Percentiles rank a stretch among this genome's conserved stretches.
These are phyloP conservation scores for Callinectes sapidus DNA, from an alignment of 2,888 invertebrate genomes.

Conservation along the genomic window DNA sequence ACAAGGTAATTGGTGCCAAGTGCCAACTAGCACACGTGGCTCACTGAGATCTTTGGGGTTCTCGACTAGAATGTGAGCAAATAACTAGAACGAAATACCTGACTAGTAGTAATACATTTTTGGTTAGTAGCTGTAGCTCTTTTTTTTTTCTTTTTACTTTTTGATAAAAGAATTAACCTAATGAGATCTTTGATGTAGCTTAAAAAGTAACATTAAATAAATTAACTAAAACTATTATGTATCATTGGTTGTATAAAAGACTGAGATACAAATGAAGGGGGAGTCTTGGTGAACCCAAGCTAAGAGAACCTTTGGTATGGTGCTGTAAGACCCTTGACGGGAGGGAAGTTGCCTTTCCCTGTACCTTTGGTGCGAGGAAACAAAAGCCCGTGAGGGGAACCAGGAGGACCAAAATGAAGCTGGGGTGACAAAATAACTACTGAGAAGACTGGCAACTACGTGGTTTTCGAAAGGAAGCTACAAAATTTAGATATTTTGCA, in stretches of 20 bases:
- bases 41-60: slow-evolving; percentile 53
- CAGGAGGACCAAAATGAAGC: neutral
- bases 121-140: slow-evolving; percentile 46
- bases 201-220: neutral
- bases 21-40: slow-evolving; percentile 7
- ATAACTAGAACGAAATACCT: slow-evolving; percentile 20
- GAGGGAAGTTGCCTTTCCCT: slow-evolving; percentile 36
- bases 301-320: slow-evolving; percentile 43
- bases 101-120: slow-evolving; percentile 43
- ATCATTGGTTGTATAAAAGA: neutral
- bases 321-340: slow-evolving; percentile 40
- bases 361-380: slow-evolving; percentile 19
- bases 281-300: slow-evolving; percentile 34
- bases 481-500: neutral
- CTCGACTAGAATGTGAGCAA: neutral
- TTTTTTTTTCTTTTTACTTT: slow-evolving; percentile 50
- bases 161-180: slow-evolving; percentile 36
- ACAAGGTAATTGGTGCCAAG: neutral
- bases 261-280: neutral
- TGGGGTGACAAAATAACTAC: neutral
- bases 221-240: neutral
- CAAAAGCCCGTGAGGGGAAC: slow-evolving; percentile 1
- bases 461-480: neutral
- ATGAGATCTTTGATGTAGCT: slow-evolving; percentile 51
- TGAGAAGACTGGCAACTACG: neutral